These are phyloP conservation scores for Megaleporinus macrocephalus DNA, from an alignment of 2,113 vertebrate species.

Conservation along the genomic window DNA sequence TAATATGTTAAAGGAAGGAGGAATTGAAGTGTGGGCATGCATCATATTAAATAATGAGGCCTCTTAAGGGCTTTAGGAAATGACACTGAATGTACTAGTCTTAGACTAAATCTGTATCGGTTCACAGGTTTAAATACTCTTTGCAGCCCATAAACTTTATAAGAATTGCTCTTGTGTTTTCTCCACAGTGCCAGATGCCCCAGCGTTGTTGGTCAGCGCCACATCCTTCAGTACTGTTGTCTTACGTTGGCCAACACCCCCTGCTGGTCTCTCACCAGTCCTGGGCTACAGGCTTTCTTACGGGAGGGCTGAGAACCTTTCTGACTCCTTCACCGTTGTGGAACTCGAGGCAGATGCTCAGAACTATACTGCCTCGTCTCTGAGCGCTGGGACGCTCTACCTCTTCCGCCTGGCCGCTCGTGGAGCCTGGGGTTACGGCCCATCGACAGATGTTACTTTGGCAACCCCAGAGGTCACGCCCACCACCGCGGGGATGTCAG, in stretches of 20 bases:
- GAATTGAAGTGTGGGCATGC: no score
- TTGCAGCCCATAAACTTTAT: not conserved
- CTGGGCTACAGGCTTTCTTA: slow-evolving; percentile 92
- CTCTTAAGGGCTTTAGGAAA: no score
- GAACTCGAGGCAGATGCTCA: slow-evolving; percentile 89
- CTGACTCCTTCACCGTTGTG: slow-evolving; percentile 76
- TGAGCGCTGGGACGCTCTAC: slow-evolving; percentile 90
- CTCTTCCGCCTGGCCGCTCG: slow-evolving; percentile 90
- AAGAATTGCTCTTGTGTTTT: slow-evolving; percentile 40
- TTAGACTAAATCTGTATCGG: no score
- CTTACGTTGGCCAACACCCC: slow-evolving; percentile 90
- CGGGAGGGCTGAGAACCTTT: slow-evolving; percentile 85
- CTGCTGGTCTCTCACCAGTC: slow-evolving; percentile 87
- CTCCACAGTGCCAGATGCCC: slow-evolving; percentile 90
- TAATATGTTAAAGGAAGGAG: no score
- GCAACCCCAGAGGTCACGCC: slow-evolving; percentile 86
- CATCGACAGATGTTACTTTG: slow-evolving; percentile 89
- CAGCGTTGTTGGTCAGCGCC: slow-evolving; percentile 86
- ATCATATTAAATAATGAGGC: no score
- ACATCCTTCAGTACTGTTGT: slow-evolving; percentile 86
- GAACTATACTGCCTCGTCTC: slow-evolving; percentile 87
- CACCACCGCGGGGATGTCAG: slow-evolving; percentile 36
- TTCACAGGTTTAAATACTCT: not conserved
- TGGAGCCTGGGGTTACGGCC: slow-evolving; percentile 94
- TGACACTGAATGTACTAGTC: no score